Evolutionary conservation across 1,140 invertebrate genomes (phyloP), one percentile per base, ranked within the genome.

Genomic region (Drosophila seguyi): DNA sequence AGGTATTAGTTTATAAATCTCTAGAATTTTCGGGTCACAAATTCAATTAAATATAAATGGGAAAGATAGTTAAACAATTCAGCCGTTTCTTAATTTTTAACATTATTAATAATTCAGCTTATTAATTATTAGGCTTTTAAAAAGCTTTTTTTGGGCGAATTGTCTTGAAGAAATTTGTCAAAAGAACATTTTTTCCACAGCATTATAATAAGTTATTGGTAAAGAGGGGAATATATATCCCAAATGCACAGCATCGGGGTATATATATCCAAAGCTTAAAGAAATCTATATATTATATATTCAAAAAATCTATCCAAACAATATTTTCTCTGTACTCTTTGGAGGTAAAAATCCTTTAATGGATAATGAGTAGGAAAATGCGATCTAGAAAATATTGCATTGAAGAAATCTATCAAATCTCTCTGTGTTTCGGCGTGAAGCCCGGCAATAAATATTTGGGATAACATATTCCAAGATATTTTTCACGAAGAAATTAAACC

Each of bases 261-360:
- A 20, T 29, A 63, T 31, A 48, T 18, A 48, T 60, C 20, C 31
- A 36, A 42, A 42, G 10, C 22, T 56, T 56, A 53, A 53, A 22
- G 18, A 36, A 36, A 3, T 59, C n/a, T 22, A 10, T 58, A 55
- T 36, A 6, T 25, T 38, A 18, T 27, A 27, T 31, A 59, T 62
- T 58, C 14, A 58, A 62, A 29, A 63, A 63, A 63, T 63, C 61
- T 60, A 39, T 63, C 20, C 61, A 60, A 63, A 60, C 55, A 63
- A 63, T 63, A 63, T 60, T 63, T 63, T 63, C 56, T 31, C 14
- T 14, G 2, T 18, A 29, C 27, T 60, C 25, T 11, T 20, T 18
- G 20, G 4, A 20, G 2, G 18, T 13, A 7, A 62, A 22, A 60
- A 42, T 41, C 16, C n/a, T 18, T 34, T 57, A 22, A 22, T 8